Conservation (phyloP, 2,113 vertebrate species). For the Pseudolaguvia tuberculata region DNA sequence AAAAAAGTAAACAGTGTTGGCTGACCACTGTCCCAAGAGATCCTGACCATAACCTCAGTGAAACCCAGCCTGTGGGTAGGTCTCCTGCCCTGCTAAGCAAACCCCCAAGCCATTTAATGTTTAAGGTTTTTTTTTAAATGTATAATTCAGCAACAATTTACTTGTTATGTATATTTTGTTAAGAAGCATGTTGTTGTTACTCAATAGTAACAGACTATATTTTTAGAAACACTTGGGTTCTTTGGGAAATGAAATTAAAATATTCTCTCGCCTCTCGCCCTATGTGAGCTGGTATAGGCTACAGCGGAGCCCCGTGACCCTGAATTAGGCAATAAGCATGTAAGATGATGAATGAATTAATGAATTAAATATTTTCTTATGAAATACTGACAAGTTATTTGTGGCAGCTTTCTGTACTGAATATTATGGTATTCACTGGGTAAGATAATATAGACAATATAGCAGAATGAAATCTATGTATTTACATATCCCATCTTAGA, state of each 20-base stretch:
- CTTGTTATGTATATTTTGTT: slow-evolving; percentile 4
- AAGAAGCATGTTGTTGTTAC: slow-evolving; percentile 21
- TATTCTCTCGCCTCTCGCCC: too few species aligned
- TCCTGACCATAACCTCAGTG: slow-evolving; percentile 72
- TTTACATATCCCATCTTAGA: too few species aligned
- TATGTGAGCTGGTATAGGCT: too few species aligned
- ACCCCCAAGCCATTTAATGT: slow-evolving; percentile 65
- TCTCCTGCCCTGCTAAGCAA: slow-evolving; percentile 62
- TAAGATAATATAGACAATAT: too few species aligned
- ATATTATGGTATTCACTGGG: too few species aligned
- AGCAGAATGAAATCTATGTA: too few species aligned
- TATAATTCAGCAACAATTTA: slow-evolving; percentile 43
- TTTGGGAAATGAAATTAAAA: background rate
- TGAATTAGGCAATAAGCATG: too few species aligned
- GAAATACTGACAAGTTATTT: too few species aligned
- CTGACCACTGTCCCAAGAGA: slow-evolving; percentile 72
- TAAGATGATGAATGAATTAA: too few species aligned
- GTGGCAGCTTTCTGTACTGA: too few species aligned
- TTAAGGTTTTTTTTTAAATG: slow-evolving; percentile 58
- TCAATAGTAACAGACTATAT: slow-evolving; percentile 5
- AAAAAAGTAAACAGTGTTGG: slow-evolving; percentile 68
- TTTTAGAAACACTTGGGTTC: background rate
- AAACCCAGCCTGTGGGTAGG: slow-evolving; percentile 68
- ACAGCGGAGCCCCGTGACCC: too few species aligned
- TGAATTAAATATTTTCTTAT: too few species aligned